Evolutionary conservation across 2,797 vertebrate genomes (phyloP), one percentile per base, ranked within the genome.

Genomic region (Sylvia borin): DNA sequence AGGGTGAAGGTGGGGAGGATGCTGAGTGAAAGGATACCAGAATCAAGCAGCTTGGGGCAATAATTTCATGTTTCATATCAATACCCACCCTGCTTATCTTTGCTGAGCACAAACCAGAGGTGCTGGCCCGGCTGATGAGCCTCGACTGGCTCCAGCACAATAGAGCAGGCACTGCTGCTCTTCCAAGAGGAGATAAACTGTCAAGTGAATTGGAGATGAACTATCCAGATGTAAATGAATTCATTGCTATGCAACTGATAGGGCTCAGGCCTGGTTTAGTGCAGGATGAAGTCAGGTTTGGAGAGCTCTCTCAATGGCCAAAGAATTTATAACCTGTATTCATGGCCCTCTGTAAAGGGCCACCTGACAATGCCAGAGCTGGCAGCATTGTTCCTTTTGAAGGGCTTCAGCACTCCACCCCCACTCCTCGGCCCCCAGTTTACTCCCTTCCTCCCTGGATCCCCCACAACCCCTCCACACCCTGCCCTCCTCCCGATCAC

Each of bases 261-360:
- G 94, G 88, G 81, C 95, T 85, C 78, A 36, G 87, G 86, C 83
- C 89, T 31, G 54, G 85, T 95, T 96, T 95, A 94, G 94, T 84
- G 95, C 92, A 93, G 95, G 93, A 96, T 91, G 89, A 91, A 97
- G 96, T 96, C 92, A 93, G 96, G 96, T 95, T 90, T 96, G 94
- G 89, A 95, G 93, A 93, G 86, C 81, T 71, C 85, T 91, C 86
- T 95, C 94, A 96, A 96, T 86, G 88, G 94, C 81, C 83, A 90
- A 93, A 96, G 96, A 96, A 97, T 97, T 97, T 96, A 96, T 94
- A 93, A 96, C 96, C 95, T 95, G 94, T 95, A 95, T 97, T 96
- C 93, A 96, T 93, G 95, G 86, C 88, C 38, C 85, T 78, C 93
- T 95, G 90, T 90, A 92, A 96, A 96, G 84, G 75, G 90, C 70